Conservation (phyloP, 2,113 vertebrate genomes). For the Hippocampus mohnikei region DNA sequence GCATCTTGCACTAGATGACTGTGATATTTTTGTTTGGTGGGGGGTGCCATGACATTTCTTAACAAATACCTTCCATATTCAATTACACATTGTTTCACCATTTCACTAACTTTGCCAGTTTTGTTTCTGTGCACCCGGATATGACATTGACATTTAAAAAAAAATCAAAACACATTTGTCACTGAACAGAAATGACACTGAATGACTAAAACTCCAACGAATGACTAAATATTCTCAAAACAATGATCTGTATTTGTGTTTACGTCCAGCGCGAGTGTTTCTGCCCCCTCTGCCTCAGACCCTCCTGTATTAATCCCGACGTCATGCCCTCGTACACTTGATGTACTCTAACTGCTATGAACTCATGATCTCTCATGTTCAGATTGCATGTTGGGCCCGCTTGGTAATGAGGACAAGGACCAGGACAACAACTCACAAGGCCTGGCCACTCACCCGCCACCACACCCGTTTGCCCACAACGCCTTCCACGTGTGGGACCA, state of each 20-base stretch:
- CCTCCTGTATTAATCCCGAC: background rate
- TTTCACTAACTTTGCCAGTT: no score
- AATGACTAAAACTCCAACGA: background rate
- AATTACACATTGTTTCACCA: no score
- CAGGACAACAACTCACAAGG: constrained; percentile 32
- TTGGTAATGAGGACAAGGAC: constrained; percentile 55
- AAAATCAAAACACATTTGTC: no score
- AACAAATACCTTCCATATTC: no score
- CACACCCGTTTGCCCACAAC: constrained; percentile 65
- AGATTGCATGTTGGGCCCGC: constrained; percentile 77
- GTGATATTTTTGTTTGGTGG: no score
- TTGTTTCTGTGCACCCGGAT: no score
- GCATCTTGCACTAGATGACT: no score
- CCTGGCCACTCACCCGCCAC: constrained; percentile 36
- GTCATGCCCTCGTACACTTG: background rate
- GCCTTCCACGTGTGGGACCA: constrained; percentile 78
- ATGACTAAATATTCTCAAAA: background rate
- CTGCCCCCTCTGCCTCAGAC: background rate
- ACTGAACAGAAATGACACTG: background rate
- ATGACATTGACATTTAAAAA: no score
- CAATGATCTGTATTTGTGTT: no score
- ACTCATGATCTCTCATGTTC: background rate
- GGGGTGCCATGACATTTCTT: no score
- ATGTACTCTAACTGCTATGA: background rate
- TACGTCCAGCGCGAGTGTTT: background rate